phyloP scores from a whole-genome alignment of 2,797 vertebrate species.

The Etheostoma nigrum region DNA sequence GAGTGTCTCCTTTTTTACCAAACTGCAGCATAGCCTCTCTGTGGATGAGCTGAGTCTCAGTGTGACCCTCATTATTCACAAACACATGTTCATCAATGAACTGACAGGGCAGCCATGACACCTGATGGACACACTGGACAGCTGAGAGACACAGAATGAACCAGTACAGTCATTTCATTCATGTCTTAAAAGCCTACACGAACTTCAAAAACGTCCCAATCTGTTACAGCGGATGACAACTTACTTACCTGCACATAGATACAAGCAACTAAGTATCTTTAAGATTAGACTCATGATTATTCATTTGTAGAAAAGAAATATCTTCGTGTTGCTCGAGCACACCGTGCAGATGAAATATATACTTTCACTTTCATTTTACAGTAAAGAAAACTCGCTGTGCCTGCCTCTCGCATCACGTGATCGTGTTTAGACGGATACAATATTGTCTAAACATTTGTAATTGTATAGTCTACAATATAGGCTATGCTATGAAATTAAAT shows the following conservation, averaged over 20 bases:
- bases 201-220: neutral
- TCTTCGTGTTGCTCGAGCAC: neutral
- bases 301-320: neutral
- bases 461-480: neutral
- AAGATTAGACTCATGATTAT: constrained; percentile 61
- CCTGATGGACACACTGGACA: constrained; percentile 49
- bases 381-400: neutral
- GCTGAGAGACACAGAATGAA: constrained; percentile 51
- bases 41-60: constrained; percentile 53
- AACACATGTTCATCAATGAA: constrained; percentile 77
- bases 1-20: constrained; percentile 70
- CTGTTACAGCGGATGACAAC: neutral
- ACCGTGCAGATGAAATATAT: fast-evolving
- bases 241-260: constrained; percentile 65
- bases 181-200: neutral
- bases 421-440: neutral
- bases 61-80: constrained; percentile 11
- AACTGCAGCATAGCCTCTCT: constrained; percentile 82
- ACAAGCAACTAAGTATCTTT: constrained; percentile 40
- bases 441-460: neutral
- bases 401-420: neutral
- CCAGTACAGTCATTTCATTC: neutral
- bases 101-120: constrained; percentile 81
- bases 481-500: neutral
- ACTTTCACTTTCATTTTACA: constrained; percentile 82